Evolutionary conservation across 2,113 vertebrate species (phyloP), one percentile per base, ranked within the genome.

Genomic region (Mustela lutreola): DNA sequence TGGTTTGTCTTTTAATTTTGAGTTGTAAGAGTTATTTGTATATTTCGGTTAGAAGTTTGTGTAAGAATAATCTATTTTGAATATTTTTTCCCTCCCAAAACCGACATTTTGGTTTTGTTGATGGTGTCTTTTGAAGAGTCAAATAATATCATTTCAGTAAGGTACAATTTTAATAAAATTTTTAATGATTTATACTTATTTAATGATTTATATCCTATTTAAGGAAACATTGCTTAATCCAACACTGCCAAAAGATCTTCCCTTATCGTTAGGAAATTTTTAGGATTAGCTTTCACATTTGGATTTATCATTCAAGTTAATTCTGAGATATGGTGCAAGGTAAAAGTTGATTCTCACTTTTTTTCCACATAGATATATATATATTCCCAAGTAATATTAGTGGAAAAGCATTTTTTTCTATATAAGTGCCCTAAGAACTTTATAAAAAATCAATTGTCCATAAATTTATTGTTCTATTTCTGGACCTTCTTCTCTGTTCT

Each of bases 131-230:
- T 62, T 65, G 28, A 73, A 89, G n/a, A 76, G 15, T 4, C 62
- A 92, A 87, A 39, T 89, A 21, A 39, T 15, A 7, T n/a, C 19
- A 75, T 71, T 63, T 81, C 16, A 70, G 26, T 14, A 83, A 84
- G 83, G 28, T 65, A 4, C 1, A 88, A 45, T 18, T 56, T 60
- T 50, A 60, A 80, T 33, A 56, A 45, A 79, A 56, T 48, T 86
- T 96, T 89, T 92, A 36, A 31, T 76, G 11, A 78, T 92, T 76
- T n/a, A 26, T 80, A n/a, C 2, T 31, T 91, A 19, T 96, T 92
- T 92, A 36, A 24, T 75, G 4, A 31, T 92, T 76, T n/a, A 26
- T 80, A n/a, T 33, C 19, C 10, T 80, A 62, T 24, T 14, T 80
- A 88, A 92, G 42, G 58, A 75, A 92, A 31, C 8, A n/a, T 42